Base-by-base conservation (phyloP, 2,113 vertebrate genomes). In the Dendrocopos noguchii region DNA sequence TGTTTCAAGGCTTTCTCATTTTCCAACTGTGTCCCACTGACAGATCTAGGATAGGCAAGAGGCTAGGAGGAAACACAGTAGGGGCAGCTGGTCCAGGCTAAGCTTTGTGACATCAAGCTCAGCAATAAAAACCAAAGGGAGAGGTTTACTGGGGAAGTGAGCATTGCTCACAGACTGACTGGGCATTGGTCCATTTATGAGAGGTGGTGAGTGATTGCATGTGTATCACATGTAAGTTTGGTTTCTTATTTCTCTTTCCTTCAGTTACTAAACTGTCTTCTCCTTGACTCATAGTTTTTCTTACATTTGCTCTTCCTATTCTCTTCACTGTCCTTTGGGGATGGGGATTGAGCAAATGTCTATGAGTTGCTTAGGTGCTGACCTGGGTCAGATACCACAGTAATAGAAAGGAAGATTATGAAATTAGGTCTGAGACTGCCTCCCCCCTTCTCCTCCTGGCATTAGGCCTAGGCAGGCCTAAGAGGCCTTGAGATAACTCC, bases 111-210 rank as follows among this genome's bases (percentile, higher is more conserved):
- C 16, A 16, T 64, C 33, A 16, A 29, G 33, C 15, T 80, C 28
- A 53, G 34, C n/a, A 47, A 34, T 42, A 47, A 63, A 36, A 63
- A 34, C 12, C 22, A 39, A 83, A 67, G 18, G 34, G 36, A 70
- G 4, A 7, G 7, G 0, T 12, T 47, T 74, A 8, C 27, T 2
- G 7, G 9, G 4, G 15, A 55, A 14, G 25, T 28, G 19, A 29
- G 13, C 27, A 27, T 75, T 80, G 44, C 21, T 80, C 15, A 50
- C n/a, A 61, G 25, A 25, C 24, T 33, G 31, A 5, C 66, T 47
- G 33, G 34, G 25, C 22, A 33, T 39, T 91, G 17, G 16, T 63
- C 22, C 70, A 0, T 50, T 29, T 77, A 6, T 67, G n/a, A 29
- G 24, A 78, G n/a, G 10, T 71, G 12, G 4, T 53, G 25, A 65